Percentiles rank a stretch among this genome's conserved stretches.
phyloP scores from a whole-genome alignment of 1,140 invertebrate genomes.

The Neocloeon triangulifer region DNA sequence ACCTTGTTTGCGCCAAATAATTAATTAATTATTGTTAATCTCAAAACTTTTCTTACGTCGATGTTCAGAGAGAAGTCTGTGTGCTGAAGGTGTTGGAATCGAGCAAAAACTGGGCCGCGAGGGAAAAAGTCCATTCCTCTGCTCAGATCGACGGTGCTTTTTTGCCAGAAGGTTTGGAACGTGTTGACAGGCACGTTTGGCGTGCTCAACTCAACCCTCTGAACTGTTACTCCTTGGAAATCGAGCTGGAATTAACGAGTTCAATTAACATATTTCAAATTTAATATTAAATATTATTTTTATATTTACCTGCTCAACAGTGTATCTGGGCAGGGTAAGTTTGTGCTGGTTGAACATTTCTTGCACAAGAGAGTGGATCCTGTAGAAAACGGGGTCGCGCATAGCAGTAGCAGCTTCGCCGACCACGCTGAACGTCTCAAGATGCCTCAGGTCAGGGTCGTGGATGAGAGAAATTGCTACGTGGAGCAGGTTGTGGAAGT shows the following conservation, averaged over 20 bases:
- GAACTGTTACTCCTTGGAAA: slow-evolving; percentile 12
- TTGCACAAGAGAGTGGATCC: slow-evolving; percentile 61
- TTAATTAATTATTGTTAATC: background rate
- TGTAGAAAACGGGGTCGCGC: slow-evolving; percentile 63
- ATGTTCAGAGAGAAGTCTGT: slow-evolving; percentile 32
- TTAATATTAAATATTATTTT: slow-evolving; percentile 1
- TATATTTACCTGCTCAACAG: slow-evolving; percentile 22
- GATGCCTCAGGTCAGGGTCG: slow-evolving; percentile 14
- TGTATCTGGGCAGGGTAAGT: slow-evolving; percentile 36
- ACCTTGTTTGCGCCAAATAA: background rate
- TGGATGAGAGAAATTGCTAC: slow-evolving; percentile 12
- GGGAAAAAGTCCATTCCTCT: slow-evolving; percentile 54
- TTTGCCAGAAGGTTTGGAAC: slow-evolving; percentile 40
- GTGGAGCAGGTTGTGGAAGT: slow-evolving; percentile 17
- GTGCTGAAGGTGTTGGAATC: slow-evolving; percentile 53
- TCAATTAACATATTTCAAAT: no score
- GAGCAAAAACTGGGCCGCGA: slow-evolving; percentile 38
- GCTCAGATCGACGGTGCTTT: slow-evolving; percentile 45
- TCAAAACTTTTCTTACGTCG: slow-evolving; percentile 3
- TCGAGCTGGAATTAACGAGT: slow-evolving; percentile 10
- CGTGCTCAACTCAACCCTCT: slow-evolving; percentile 8
- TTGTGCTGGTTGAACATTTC: slow-evolving; percentile 59
- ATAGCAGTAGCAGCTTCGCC: slow-evolving; percentile 15
- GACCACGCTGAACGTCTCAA: slow-evolving; percentile 15
- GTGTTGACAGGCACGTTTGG: slow-evolving; percentile 9